Conservation (phyloP, 2,888 invertebrate species). For the Leptarthrus brevirostris region DNA sequence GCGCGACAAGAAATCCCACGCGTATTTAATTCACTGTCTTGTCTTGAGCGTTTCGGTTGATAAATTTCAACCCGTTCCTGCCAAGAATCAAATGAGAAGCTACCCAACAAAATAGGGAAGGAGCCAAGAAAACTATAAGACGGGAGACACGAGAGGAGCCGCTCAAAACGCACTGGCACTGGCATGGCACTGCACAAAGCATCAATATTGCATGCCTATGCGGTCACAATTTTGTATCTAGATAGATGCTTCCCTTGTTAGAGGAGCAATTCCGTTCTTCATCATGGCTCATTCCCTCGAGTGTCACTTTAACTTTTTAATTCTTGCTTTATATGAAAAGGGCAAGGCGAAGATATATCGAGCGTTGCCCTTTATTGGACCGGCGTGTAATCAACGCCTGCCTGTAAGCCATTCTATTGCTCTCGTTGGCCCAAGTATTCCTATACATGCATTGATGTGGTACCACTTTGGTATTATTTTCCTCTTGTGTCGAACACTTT, state of each 20-base stretch:
- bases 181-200: conserved; percentile 15
- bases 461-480: background rate
- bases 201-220: conserved; percentile 26
- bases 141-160: background rate
- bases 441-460: conserved; percentile 1
- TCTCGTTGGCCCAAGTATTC: background rate
- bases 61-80: conserved; percentile 39
- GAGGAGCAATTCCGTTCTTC: conserved; percentile 15
- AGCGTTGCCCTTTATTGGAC: conserved; percentile 39
- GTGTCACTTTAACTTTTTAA: conserved; percentile 45
- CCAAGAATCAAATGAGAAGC: conserved; percentile 18
- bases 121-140: background rate
- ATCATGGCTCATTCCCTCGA: conserved; percentile 40
- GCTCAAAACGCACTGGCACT: too few species aligned
- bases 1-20: conserved; percentile 32
- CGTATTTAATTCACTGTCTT: conserved; percentile 43
- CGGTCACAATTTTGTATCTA: conserved; percentile 21
- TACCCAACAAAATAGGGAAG: background rate
- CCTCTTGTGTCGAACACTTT: background rate
- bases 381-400: conserved; percentile 36
- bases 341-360: conserved; percentile 33
- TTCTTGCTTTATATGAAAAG: conserved; percentile 36
- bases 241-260: conserved; percentile 6
- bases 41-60: conserved; percentile 43
- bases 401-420: background rate